Conservation (phyloP, 2,888 invertebrate genomes). For the Deilephila porcellus region DNA sequence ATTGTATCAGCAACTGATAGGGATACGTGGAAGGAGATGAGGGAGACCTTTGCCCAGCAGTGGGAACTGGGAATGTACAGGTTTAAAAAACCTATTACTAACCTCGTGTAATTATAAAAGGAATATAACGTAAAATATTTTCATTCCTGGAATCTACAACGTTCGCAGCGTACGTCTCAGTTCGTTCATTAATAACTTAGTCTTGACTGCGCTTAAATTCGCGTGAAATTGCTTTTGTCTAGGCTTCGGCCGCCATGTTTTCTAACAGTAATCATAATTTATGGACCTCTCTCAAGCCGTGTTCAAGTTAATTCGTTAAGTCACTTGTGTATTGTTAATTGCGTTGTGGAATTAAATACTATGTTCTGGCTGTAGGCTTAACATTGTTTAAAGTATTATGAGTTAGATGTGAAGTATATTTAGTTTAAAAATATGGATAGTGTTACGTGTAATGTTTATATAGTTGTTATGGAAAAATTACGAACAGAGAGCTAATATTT, state of each 20-base stretch:
- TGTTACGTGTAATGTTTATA: too few relatives aligned
- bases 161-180: background rate
- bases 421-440: too few relatives aligned
- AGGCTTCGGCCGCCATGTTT: background rate
- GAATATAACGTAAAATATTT: background rate
- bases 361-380: background rate
- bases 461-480: too few relatives aligned
- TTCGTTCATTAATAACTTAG: constrained; percentile 8
- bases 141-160: background rate
- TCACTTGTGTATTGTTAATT: background rate
- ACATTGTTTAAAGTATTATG: too few relatives aligned
- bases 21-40: too few relatives aligned
- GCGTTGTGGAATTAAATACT: background rate
- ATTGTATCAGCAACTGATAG: too few relatives aligned
- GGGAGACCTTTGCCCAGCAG: too few relatives aligned
- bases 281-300: background rate
- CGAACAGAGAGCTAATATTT: too few relatives aligned
- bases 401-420: too few relatives aligned
- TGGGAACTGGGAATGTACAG: too few relatives aligned
- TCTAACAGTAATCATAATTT: constrained; percentile 11
- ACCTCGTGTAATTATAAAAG: background rate
- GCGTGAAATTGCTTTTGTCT: constrained; percentile 23
- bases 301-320: background rate
- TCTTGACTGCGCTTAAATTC: constrained; percentile 15
- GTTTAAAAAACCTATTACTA: background rate